A percentile compares a stretch with the other conserved stretches of the same genome.
These are phyloP conservation scores for Paracentrotus lividus DNA, from an alignment of 53 echinoderm and acorn worm species.

Conservation along the genomic window DNA sequence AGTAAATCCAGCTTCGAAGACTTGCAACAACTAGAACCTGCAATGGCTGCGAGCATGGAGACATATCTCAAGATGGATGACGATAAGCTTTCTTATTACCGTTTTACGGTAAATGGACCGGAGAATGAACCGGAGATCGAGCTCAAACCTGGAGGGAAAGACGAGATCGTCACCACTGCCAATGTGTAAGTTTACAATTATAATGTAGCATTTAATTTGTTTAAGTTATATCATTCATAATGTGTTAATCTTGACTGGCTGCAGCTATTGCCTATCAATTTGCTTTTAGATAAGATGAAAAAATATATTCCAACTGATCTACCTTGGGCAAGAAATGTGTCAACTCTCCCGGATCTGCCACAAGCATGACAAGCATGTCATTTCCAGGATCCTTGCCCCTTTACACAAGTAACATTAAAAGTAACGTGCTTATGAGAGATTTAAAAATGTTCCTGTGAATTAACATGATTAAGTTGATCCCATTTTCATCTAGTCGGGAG, in stretches of 20 bases:
- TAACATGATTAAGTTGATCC: no score
- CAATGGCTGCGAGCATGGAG: not conserved
- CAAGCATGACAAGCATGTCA: no score
- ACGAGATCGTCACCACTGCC: not conserved
- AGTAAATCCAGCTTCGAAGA: not conserved
- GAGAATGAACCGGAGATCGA: not conserved
- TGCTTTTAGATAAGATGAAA: no score
- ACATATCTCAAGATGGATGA: not conserved
- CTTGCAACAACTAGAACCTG: not conserved
- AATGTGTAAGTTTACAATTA: not conserved
- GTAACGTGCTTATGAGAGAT: no score
- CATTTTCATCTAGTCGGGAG: not conserved
- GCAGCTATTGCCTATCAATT: no score
- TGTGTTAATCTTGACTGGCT: no score
- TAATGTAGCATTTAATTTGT: not conserved
- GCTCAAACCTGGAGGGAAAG: not conserved
- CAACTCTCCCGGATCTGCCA: no score
- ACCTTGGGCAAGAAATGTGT: no score
- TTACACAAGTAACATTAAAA: no score
- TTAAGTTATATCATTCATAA: not conserved
- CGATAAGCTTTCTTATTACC: not conserved
- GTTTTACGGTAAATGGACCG: not conserved
- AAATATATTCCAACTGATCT: no score
- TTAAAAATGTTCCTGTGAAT: no score
- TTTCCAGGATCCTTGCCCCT: no score